Conservation (phyloP, 2,113 vertebrate genomes). For the Miniopterus natalensis region DNA sequence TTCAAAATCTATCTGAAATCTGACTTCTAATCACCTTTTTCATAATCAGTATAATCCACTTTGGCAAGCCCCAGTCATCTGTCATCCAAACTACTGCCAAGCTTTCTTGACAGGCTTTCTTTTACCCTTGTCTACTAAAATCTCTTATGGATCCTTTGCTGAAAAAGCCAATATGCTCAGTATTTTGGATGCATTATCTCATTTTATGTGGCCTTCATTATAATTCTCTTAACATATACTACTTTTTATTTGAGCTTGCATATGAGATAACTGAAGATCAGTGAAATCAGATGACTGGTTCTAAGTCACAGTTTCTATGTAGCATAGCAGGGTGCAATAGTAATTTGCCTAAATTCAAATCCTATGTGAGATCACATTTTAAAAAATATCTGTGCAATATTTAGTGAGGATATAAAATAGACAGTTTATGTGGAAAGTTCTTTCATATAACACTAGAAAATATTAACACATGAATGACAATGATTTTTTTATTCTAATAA, state of each 20-base stretch:
- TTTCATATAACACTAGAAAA: neutral
- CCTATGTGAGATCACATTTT: neutral
- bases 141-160: neutral
- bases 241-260: neutral
- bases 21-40: neutral
- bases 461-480: neutral
- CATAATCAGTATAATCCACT: neutral
- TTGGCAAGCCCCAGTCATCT: neutral
- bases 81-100: neutral
- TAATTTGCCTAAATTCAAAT: neutral
- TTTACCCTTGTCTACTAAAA: neutral
- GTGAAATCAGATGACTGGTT: neutral
- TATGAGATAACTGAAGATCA: neutral
- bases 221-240: neutral
- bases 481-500: neutral
- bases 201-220: neutral
- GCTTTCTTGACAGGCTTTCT: neutral
- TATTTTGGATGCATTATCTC: neutral
- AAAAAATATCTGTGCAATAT: neutral
- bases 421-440: neutral
- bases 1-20: neutral
- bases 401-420: neutral
- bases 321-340: neutral
- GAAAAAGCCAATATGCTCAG: neutral
- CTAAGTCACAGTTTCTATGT: neutral